Evolutionary conservation across 2,888 invertebrate genomes (phyloP).

Genomic region (Lasiommata megera): DNA sequence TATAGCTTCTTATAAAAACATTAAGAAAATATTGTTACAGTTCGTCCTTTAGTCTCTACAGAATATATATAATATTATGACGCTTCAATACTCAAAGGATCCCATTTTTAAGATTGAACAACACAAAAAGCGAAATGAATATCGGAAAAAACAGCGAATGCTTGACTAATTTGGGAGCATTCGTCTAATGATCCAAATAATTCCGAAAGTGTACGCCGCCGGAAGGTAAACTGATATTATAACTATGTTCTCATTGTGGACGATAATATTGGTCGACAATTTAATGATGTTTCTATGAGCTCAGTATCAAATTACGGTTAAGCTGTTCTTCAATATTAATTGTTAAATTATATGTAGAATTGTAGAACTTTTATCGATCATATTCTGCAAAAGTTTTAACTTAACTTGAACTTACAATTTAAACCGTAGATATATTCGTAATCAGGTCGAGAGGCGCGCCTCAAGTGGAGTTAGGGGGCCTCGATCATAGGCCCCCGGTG

Average conservation of each 20-base stretch:
- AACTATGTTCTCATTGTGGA: constrained; percentile 54
- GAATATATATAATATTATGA: neutral
- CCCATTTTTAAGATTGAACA: neutral
- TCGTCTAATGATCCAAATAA: constrained; percentile 27
- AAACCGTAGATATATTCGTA: neutral
- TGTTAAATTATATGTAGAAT: neutral
- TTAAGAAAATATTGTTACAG: too few species aligned
- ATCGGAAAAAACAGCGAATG: constrained; percentile 20
- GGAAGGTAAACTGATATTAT: constrained; percentile 68
- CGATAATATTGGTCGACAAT: constrained; percentile 59
- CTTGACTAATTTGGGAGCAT: constrained; percentile 26
- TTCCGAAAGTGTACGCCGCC: constrained; percentile 39
- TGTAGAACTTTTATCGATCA: too few species aligned
- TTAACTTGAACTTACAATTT: neutral
- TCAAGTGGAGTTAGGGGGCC: too few species aligned
- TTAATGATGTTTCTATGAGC: constrained; percentile 56
- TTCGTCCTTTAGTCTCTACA: too few species aligned
- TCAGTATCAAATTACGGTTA: constrained; percentile 47
- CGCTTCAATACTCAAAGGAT: neutral
- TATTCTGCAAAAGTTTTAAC: too few species aligned
- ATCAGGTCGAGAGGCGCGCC: too few species aligned
- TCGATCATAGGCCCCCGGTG: too few species aligned
- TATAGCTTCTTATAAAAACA: too few species aligned
- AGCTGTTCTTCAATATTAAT: constrained; percentile 1
- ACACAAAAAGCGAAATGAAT: constrained; percentile 17